Evolutionary conservation across 2,888 invertebrate genomes (phyloP).

Genomic region (Papilio elwesi): DNA sequence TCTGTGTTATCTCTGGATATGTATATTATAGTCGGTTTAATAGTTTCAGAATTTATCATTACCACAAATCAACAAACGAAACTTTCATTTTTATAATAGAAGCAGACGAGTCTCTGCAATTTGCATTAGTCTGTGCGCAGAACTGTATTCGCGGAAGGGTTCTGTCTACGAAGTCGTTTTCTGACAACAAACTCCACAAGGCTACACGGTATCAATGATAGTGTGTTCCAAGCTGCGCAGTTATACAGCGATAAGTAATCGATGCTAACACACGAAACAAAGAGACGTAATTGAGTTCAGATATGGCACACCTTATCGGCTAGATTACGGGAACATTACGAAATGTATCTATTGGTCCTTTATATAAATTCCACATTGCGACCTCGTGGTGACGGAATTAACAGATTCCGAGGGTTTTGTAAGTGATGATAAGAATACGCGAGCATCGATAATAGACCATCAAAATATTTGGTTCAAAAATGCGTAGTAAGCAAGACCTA

Average conservation of each 20-base stretch:
- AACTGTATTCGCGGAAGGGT: slow-evolving; percentile 15
- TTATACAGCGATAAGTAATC: slow-evolving; percentile 52
- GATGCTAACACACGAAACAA: slow-evolving; percentile 53
- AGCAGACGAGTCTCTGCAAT: neutral
- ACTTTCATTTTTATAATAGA: too few species aligned
- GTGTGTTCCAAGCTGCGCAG: slow-evolving; percentile 59
- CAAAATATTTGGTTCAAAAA: neutral
- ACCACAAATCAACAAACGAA: too few species aligned
- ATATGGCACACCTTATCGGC: slow-evolving; percentile 49
- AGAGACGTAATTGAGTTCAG: slow-evolving; percentile 58
- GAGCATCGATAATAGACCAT: neutral
- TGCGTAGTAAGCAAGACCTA: neutral
- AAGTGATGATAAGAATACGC: slow-evolving; percentile 1
- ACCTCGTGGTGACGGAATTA: slow-evolving; percentile 2
- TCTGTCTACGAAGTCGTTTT: slow-evolving; percentile 10
- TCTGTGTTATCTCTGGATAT: too few species aligned
- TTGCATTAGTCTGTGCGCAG: neutral
- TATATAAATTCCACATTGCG: slow-evolving; percentile 37
- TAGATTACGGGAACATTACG: slow-evolving; percentile 52
- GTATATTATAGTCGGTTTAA: neutral
- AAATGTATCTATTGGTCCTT: slow-evolving; percentile 42
- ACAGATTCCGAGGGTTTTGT: neutral
- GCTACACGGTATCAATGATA: slow-evolving; percentile 16
- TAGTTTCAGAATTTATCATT: too few species aligned
- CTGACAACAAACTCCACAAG: neutral